These are phyloP conservation scores for Sebastes iracundus DNA, from an alignment of 2,797 vertebrate species.

Conservation along the genomic window DNA sequence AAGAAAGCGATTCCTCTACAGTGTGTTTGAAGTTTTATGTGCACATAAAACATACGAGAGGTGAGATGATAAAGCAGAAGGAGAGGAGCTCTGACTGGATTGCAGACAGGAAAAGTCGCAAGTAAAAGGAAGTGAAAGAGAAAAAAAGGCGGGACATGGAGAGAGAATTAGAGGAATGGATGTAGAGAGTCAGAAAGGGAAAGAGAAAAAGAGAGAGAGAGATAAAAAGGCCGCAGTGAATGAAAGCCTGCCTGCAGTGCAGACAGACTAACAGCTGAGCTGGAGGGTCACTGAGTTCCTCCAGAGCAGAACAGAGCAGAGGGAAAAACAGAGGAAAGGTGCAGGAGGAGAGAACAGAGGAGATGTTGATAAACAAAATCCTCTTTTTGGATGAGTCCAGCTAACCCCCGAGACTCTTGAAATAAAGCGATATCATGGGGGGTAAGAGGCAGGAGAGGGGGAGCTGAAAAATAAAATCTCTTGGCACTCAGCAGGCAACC, in stretches of 20 bases:
- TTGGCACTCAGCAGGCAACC: slow-evolving; percentile 38
- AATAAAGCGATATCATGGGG: slow-evolving; percentile 22
- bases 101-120: slow-evolving; percentile 10
- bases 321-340: slow-evolving; percentile 6
- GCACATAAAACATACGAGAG: slow-evolving; percentile 41
- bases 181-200: slow-evolving; percentile 25
- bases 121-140: background rate
- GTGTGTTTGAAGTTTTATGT: slow-evolving; percentile 41
- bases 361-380: slow-evolving; percentile 77
- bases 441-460: slow-evolving; percentile 14
- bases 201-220: slow-evolving; percentile 14
- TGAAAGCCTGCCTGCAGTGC: slow-evolving; percentile 73
- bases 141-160: background rate
- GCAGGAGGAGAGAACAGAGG: slow-evolving; percentile 24
- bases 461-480: slow-evolving; percentile 47
- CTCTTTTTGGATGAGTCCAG: slow-evolving; percentile 44
- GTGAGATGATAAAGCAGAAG: background rate
- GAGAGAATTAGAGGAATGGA: slow-evolving; percentile 5
- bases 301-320: slow-evolving; percentile 41
- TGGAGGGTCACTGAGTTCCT: slow-evolving; percentile 82
- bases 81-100: background rate
- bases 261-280: slow-evolving; percentile 78
- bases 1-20: slow-evolving; percentile 28
- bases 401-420: slow-evolving; percentile 21
- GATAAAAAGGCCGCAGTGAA: slow-evolving; percentile 61